Conservation (phyloP, 1,140 invertebrate genomes). For the Temnothorax curvispinosus region DNA sequence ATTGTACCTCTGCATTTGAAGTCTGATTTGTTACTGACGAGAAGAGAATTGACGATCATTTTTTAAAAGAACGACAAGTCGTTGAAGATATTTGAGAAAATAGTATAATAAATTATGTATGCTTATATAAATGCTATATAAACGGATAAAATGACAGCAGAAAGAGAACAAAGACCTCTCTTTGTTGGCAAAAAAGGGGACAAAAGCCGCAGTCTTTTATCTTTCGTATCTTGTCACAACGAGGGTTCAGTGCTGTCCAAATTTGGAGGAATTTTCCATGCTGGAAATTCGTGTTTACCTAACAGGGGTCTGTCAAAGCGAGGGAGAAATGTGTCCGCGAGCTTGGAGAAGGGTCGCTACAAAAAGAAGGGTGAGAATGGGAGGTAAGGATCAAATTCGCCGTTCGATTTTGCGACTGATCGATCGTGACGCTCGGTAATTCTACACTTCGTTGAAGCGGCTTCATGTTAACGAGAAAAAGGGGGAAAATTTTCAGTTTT, state of each 20-base stretch:
- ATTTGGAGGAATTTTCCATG: not conserved
- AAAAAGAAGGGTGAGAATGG: slow-evolving; percentile 1
- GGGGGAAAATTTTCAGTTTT: slow-evolving; percentile 19
- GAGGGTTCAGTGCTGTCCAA: not conserved
- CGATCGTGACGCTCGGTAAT: slow-evolving; percentile 50
- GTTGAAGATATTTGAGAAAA: not conserved
- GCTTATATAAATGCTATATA: not conserved
- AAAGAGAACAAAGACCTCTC: not conserved
- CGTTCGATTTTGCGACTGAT: slow-evolving; percentile 54
- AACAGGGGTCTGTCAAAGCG: slow-evolving; percentile 30
- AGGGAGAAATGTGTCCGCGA: slow-evolving; percentile 30
- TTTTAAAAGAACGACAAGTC: not conserved
- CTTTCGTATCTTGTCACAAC: not conserved
- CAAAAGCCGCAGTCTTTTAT: not conserved
- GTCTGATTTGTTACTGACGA: slow-evolving; percentile 5
- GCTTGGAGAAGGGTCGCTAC: slow-evolving; percentile 18
- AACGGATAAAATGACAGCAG: not conserved
- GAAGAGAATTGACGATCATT: not conserved
- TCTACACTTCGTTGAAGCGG: slow-evolving; percentile 46
- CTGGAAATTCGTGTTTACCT: slow-evolving; percentile 43
- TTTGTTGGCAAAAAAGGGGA: not conserved
- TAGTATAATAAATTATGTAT: not conserved
- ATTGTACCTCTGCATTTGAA: slow-evolving; percentile 15
- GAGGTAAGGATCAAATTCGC: slow-evolving; percentile 50
- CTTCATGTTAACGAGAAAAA: slow-evolving; percentile 41